A percentile compares a stretch with the other conserved stretches of the same genome.
These are phyloP conservation scores for Cotesia chilonis DNA, from an alignment of 1,140 invertebrate species.

Conservation along the genomic window DNA sequence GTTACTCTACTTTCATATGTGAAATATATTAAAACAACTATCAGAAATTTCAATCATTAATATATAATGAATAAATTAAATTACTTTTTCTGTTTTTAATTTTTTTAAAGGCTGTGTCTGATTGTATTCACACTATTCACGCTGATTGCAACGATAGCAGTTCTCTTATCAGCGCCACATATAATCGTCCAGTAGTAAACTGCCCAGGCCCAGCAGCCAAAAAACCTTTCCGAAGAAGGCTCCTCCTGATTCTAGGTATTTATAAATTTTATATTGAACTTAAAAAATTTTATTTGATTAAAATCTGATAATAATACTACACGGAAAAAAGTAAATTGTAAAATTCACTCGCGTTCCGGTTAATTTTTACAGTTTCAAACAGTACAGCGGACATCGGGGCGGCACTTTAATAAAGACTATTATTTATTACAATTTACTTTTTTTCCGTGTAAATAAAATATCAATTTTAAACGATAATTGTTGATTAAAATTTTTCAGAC, in stretches of 20 bases:
- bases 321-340: conserved; percentile 47
- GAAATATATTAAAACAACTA: background rate
- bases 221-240: conserved; percentile 46
- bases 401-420: too few relatives aligned
- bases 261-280: background rate
- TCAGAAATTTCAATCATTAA: background rate
- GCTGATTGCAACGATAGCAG: conserved; percentile 92
- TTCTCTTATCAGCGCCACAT: conserved; percentile 92
- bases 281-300: background rate
- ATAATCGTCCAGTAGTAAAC: conserved; percentile 89
- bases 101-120: conserved; percentile 84
- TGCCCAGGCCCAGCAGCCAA: conserved; percentile 54
- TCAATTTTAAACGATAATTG: background rate
- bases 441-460: too few relatives aligned
- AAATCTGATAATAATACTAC: background rate
- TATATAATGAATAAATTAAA: background rate
- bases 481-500: conserved; percentile 10
- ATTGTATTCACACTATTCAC: conserved; percentile 97
- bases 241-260: conserved; percentile 48
- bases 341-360: too few relatives aligned
- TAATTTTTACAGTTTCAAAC: too few relatives aligned
- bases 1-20: too few relatives aligned
- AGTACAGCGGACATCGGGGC: too few relatives aligned
- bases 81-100: background rate
- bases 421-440: too few relatives aligned